Base-by-base conservation (phyloP, 2,797 vertebrate species). In the Eremophila alpestris region DNA sequence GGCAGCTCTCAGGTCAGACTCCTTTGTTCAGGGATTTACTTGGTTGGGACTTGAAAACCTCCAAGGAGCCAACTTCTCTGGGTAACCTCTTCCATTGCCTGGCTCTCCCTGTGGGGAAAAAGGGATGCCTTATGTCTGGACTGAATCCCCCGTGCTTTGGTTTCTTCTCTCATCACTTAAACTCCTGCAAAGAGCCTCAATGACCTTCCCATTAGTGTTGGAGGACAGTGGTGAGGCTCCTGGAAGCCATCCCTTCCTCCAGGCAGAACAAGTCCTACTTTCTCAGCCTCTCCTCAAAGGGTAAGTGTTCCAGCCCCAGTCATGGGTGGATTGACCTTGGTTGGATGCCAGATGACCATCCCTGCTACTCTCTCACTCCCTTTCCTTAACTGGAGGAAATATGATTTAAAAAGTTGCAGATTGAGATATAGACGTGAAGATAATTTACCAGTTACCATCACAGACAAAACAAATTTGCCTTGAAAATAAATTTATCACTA, bases 281-380 rank as follows among this genome's bases (percentile, higher is more conserved):
- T 56, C 14, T 81, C 20, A 41, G 12, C 27, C 34, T 54, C 59
- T 67, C 19, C 46, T 41, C 11, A 46, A 54, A 65, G 40, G 6
- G 9, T 64, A 19, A 58, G 4, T 22, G 21, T 38, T 65, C 30
- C 40, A n/a, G 11, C 8, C 21, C 24, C 13, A 59, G 0, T 4
- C 32, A 45, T 13, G 63, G 7, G 9, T 54, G 13, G 16, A 22
- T 27, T 52, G 54, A 54, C 34, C 52, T 41, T 73, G 26, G 7
- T 0, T 65, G 30, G 40, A 41, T 54, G 34, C 30, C 59, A 65
- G 18, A 36, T 83, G 29, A 17, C 6, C 13, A 43, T 2, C 4
- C 11, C 24, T 74, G 18, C 5, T 73, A 8, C 5, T n/a, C 7
- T 48, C 24, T 60, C 20, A 30, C 12, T 55, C 13, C 3, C 11